Conservation (phyloP, 1,140 invertebrate genomes). For the Cydia fagiglandana region DNA sequence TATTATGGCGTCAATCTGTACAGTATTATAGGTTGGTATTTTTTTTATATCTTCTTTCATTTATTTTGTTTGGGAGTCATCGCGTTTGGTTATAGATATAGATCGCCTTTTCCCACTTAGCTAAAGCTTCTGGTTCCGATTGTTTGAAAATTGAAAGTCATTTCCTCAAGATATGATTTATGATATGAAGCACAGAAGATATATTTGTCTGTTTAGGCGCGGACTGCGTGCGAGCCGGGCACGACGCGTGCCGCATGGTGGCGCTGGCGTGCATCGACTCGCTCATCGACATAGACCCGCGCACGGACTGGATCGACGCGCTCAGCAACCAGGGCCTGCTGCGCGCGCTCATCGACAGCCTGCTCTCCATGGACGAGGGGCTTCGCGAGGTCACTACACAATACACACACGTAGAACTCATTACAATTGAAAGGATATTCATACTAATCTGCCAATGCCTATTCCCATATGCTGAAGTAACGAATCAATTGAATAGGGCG, state of each 20-base stretch:
- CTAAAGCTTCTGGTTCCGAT: too few relatives aligned
- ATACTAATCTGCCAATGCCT: too few relatives aligned
- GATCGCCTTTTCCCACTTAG: too few relatives aligned
- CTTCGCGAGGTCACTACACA: conserved; percentile 79
- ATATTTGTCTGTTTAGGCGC: neutral
- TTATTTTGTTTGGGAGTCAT: too few relatives aligned
- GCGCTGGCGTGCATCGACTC: conserved; percentile 90
- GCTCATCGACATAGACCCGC: conserved; percentile 87
- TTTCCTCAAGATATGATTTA: too few relatives aligned
- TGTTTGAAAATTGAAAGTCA: too few relatives aligned
- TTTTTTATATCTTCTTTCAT: neutral
- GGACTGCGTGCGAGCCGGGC: conserved; percentile 91
- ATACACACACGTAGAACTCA: too few relatives aligned
- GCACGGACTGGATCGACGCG: conserved; percentile 87
- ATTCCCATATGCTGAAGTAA: too few relatives aligned
- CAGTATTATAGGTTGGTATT: conserved; percentile 86
- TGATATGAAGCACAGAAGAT: neutral
- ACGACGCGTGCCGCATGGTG: conserved; percentile 94
- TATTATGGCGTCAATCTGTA: conserved; percentile 90
- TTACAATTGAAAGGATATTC: too few relatives aligned
- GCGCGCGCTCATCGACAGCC: conserved; percentile 89
- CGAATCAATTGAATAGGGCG: neutral
- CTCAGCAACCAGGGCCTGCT: conserved; percentile 90
- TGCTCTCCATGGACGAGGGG: conserved; percentile 87
- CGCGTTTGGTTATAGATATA: too few relatives aligned